phyloP scores from a whole-genome alignment of 23 tunicate genomes.

The Oikopleura albicans region DNA sequence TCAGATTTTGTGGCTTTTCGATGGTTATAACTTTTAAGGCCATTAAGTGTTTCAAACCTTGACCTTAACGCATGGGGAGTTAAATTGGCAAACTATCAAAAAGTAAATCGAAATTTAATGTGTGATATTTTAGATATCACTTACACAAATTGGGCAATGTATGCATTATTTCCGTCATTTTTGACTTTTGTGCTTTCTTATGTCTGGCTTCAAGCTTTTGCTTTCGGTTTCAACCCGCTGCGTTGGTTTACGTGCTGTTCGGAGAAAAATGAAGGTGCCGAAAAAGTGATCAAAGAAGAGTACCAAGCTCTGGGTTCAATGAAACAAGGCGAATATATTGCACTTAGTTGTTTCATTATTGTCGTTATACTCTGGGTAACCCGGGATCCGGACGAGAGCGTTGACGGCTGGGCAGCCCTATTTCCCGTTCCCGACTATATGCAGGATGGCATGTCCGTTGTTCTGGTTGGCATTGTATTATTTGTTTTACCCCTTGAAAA shows the following conservation, averaged over 20 bases:
- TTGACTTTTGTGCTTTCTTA: background rate
- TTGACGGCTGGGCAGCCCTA: background rate
- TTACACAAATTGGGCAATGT: slow-evolving; percentile 14
- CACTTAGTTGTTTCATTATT: background rate
- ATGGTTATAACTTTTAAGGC: no score
- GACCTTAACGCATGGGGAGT: no score
- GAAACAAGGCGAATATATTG: slow-evolving; percentile 12
- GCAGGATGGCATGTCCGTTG: background rate
- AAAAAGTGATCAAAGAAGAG: background rate
- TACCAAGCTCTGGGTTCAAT: background rate
- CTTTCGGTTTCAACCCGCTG: background rate
- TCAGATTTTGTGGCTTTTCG: no score
- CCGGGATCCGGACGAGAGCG: background rate
- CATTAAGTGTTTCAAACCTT: no score
- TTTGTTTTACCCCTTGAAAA: background rate
- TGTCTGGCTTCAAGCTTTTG: background rate
- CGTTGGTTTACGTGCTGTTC: background rate
- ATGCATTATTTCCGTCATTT: background rate
- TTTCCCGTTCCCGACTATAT: background rate
- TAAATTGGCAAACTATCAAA: no score
- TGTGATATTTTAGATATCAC: background rate
- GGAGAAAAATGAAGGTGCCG: no score
- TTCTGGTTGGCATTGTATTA: background rate
- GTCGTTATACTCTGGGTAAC: background rate
- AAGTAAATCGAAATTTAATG: no score